Base-by-base conservation (phyloP, 1,140 invertebrate genomes). In the Zaprionus gabonicus region DNA sequence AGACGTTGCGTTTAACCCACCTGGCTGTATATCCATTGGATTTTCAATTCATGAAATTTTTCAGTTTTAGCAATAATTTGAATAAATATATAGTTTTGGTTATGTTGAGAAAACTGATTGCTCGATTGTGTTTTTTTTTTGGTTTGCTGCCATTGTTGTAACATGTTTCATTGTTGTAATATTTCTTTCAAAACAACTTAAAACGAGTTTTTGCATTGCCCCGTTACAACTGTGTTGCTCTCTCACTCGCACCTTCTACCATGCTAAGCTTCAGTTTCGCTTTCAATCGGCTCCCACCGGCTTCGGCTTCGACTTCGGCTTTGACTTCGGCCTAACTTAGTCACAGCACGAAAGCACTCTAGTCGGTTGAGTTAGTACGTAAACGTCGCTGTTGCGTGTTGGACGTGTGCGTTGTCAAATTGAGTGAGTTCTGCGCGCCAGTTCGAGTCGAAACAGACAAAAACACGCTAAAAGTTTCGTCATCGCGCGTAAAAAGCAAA, bases 381-480 rank as follows among this genome's bases (percentile, higher is more conserved):
- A 80, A 73, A 36, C 78, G 64, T 58, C 59, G 71, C 68, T 76
- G 67, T 65, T 72, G 59, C 65, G 57, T 60, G 63, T 72, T 55
- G 65, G 85, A 73, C 71, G 84, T 83, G 71, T 67, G 56, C 58
- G 53, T n/a, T 41, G 38, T 2, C 15, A n/a, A 41, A 1, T 15
- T 7, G 5, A 17, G 9, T 27, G 28, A 46, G 23, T 9, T 12
- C 28, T 49, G 53, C 57, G 59, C 41, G 2, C 41, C 20, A 65
- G 41, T 17, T 51, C 60, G 6, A 46, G 23, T 17, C 7, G 5
- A 53, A 64, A 64, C 74, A 71, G 41, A 17, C n/a, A 83, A 80
- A 84, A 88, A 81, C 78, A 88, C 74, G 85, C 71, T 75, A 62
- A 84, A 78, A 83, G 44, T 68, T 82, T 69, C 75, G 83, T 81